Conservation (phyloP, 2,888 invertebrate species). For the Dilophus febrilis region DNA sequence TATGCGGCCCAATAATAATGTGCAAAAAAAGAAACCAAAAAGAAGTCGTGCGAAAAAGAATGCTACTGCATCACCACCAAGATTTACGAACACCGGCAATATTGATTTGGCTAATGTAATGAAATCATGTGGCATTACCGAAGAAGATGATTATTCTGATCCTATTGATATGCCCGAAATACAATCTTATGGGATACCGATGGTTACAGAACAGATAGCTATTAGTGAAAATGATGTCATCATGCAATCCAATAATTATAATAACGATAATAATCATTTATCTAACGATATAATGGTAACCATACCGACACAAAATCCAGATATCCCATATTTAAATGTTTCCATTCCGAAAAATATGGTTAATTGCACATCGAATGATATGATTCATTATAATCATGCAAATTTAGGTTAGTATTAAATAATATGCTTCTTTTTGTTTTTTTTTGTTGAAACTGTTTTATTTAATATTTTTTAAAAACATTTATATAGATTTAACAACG, state of each 20-base stretch:
- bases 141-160: conserved; percentile 42
- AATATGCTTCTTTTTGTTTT: too few relatives aligned
- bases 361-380: too few relatives aligned
- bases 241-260: conserved; percentile 11
- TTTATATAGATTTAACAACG: too few relatives aligned
- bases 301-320: conserved; percentile 25
- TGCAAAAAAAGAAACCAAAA: not conserved
- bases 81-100: conserved; percentile 31
- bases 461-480: not conserved
- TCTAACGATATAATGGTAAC: conserved; percentile 27
- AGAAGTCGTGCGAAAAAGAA: not conserved
- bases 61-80: conserved; percentile 2
- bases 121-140: conserved; percentile 52
- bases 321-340: not conserved
- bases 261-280: conserved; percentile 10
- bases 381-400: too few relatives aligned
- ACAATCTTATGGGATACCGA: conserved; percentile 5
- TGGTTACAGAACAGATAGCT: conserved; percentile 7
- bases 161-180: conserved; percentile 18
- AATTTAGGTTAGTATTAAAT: too few relatives aligned
- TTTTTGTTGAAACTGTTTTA: not conserved
- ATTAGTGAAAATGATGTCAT: conserved; percentile 5
- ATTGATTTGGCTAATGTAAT: conserved; percentile 55
- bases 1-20: too few relatives aligned
- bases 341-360: too few relatives aligned